Conservation (phyloP, 2,888 invertebrate genomes). For the Rhaphigaster nebulosa region DNA sequence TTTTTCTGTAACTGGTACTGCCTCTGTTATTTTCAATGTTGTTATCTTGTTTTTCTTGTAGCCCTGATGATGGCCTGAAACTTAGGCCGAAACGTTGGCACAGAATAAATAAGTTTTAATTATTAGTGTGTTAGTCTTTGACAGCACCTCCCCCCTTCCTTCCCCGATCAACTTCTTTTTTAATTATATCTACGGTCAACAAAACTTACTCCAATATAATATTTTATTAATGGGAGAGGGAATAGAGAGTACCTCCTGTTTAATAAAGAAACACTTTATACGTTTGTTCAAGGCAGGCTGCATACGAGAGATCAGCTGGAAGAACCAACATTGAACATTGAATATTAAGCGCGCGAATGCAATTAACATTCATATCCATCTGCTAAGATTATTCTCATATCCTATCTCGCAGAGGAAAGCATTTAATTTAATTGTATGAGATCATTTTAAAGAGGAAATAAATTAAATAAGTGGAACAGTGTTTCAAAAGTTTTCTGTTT, state of each 20-base stretch:
- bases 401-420: not conserved
- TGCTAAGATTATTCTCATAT: constrained; percentile 2
- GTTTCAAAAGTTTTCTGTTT: no score
- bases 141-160: no score
- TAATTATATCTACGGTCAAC: no score
- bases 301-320: not conserved
- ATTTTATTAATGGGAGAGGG: not conserved
- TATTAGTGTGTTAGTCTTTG: no score
- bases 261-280: constrained; percentile 26
- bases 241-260: not conserved
- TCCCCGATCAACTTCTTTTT: no score
- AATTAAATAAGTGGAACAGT: not conserved
- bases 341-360: not conserved
- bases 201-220: not conserved
- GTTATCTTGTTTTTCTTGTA: not conserved
- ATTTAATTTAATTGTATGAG: not conserved
- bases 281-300: not conserved
- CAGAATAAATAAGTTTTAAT: no score
- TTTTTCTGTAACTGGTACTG: no score
- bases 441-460: not conserved
- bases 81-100: no score
- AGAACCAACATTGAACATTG: constrained; percentile 26
- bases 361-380: constrained; percentile 41
- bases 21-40: no score
- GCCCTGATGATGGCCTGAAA: no score